Conservation (phyloP, 2,113 vertebrate genomes). For the Burhinus bistriatus region DNA sequence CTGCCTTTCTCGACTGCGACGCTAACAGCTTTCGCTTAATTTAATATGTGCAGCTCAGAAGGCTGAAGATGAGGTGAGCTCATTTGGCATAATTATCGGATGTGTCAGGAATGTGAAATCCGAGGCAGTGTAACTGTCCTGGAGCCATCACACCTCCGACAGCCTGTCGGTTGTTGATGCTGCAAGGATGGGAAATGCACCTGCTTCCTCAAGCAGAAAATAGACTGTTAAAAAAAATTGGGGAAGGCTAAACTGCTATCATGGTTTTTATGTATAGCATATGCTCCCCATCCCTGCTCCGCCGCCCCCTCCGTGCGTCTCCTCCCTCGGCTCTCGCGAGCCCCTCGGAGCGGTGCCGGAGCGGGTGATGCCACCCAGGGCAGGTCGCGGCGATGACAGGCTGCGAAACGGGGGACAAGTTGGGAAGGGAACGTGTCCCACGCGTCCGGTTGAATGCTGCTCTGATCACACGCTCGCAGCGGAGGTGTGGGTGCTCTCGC, state of each 20-base stretch:
- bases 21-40: slow-evolving; percentile 19
- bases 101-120: slow-evolving; percentile 68
- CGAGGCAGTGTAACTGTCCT: slow-evolving; percentile 47
- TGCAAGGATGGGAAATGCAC: slow-evolving; percentile 36
- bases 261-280: slow-evolving; percentile 41
- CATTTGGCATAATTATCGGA: slow-evolving; percentile 67
- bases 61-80: slow-evolving; percentile 61
- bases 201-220: slow-evolving; percentile 73
- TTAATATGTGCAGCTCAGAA: slow-evolving; percentile 17
- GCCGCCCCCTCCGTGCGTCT: fast-evolving
- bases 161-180: slow-evolving; percentile 49
- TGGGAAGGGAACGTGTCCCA: neutral
- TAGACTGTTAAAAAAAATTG: slow-evolving; percentile 42
- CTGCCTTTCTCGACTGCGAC: neutral
- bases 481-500: neutral
- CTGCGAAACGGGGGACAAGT: neutral
- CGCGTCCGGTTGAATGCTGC: fast-evolving
- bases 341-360: neutral
- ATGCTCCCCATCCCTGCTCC: neutral
- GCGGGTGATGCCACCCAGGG: neutral
- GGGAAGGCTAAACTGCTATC: slow-evolving; percentile 18
- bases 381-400: neutral
- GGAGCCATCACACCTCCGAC: slow-evolving; percentile 59
- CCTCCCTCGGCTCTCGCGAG: fast-evolving
- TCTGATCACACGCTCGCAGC: fast-evolving